Conservation (phyloP, 2,888 invertebrate species). For the Zhuqinia jingwanae region DNA sequence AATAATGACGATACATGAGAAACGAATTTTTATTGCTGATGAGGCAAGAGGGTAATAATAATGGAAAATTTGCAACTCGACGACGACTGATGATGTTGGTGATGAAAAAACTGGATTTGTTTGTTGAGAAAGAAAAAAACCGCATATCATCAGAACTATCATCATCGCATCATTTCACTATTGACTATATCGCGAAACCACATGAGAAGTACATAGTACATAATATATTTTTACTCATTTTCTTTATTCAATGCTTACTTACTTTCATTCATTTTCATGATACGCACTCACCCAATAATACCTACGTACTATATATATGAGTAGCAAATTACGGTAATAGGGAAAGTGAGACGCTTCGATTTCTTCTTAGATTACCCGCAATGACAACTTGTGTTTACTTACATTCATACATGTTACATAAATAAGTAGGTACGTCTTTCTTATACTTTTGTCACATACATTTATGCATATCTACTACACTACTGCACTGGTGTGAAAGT, state of each 20-base stretch:
- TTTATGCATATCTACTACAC: no score
- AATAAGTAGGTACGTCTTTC: no score
- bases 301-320: not conserved
- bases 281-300: not conserved
- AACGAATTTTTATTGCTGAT: not conserved
- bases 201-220: no score
- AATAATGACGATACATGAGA: not conserved
- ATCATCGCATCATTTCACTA: no score
- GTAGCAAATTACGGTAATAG: not conserved
- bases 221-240: no score
- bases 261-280: not conserved
- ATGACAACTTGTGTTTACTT: not conserved
- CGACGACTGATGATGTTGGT: no score
- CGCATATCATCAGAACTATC: no score
- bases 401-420: no score
- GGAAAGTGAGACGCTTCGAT: not conserved
- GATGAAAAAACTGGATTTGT: slow-evolving; percentile 16
- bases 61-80: not conserved
- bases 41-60: not conserved
- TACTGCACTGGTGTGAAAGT: not conserved
- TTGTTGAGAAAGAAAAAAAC: not conserved
- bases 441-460: not conserved
- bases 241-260: no score
- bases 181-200: no score
- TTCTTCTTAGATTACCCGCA: not conserved